Conservation (phyloP, 2,113 vertebrate species). For the Tachuris rubrigastra region DNA sequence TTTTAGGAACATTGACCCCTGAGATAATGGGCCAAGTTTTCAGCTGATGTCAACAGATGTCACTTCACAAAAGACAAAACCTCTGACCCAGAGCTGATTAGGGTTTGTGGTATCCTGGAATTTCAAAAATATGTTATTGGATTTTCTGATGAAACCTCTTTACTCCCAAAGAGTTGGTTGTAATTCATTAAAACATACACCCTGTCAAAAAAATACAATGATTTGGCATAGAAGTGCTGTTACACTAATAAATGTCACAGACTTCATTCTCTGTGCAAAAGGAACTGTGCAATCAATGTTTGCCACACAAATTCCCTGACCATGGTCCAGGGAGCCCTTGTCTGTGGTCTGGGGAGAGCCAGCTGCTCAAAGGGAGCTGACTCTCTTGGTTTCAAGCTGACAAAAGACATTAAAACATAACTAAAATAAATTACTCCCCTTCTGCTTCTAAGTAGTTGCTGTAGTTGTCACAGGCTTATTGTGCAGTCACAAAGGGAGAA, state of each 20-base stretch:
- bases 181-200: not conserved
- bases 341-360: not conserved
- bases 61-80: not conserved
- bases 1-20: not conserved
- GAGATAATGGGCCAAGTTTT: not conserved
- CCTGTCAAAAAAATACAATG: not conserved
- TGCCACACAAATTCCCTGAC: not conserved
- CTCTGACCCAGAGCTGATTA: not conserved
- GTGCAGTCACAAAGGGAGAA: not conserved
- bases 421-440: not conserved
- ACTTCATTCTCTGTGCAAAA: not conserved
- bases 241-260: not conserved
- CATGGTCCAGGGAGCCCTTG: not conserved
- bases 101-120: not conserved
- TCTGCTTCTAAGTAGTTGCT: not conserved
- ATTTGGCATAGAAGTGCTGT: not conserved
- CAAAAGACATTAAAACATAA: not conserved
- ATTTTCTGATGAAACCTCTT: not conserved
- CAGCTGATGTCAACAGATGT: not conserved
- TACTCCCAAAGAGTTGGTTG: not conserved
- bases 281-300: not conserved
- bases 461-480: not conserved
- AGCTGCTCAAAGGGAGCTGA: not conserved
- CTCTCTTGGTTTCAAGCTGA: not conserved
- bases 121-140: not conserved